Percentiles rank a stretch among this genome's conserved stretches.
Evolutionary conservation across 2,797 vertebrate species (phyloP).

Genomic region (Gastrophryne carolinensis): DNA sequence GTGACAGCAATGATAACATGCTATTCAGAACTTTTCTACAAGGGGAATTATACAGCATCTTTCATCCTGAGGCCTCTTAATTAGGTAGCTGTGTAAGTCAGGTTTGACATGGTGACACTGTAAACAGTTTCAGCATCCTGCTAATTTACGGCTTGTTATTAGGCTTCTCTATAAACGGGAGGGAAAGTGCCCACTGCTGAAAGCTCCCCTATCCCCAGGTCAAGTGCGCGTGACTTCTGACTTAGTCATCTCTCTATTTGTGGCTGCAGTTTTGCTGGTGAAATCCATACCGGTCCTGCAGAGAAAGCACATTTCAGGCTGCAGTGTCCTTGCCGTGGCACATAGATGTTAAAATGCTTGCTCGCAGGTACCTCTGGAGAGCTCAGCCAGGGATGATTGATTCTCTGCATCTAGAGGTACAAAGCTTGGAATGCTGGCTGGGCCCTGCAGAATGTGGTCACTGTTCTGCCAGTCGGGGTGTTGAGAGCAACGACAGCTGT

Average conservation of each 20-base stretch:
- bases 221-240: slow-evolving; percentile 52
- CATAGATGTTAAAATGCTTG: slow-evolving; percentile 52
- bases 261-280: slow-evolving; percentile 56
- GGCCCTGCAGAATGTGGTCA: slow-evolving; percentile 65
- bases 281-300: slow-evolving; percentile 41
- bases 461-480: slow-evolving; percentile 66
- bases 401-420: slow-evolving; percentile 63
- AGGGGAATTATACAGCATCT: neutral
- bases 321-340: slow-evolving; percentile 56
- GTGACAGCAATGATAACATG: too few relatives aligned
- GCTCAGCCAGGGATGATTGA: slow-evolving; percentile 59
- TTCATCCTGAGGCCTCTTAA: neutral
- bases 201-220: slow-evolving; percentile 54
- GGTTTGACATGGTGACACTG: slow-evolving; percentile 18
- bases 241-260: slow-evolving; percentile 64
- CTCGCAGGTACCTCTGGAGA: slow-evolving; percentile 59
- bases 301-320: slow-evolving; percentile 54
- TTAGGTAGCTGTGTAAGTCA: slow-evolving; percentile 18
- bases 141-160: slow-evolving; percentile 16
- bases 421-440: slow-evolving; percentile 70
- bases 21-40: too few relatives aligned
- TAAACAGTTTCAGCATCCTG: neutral
- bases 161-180: slow-evolving; percentile 9
- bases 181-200: slow-evolving; percentile 48
- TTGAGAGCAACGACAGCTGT: slow-evolving; percentile 84